Evolutionary conservation across 2,888 invertebrate genomes (phyloP), one percentile per base, ranked within the genome.

Genomic region (Heliconius ethilla): DNA sequence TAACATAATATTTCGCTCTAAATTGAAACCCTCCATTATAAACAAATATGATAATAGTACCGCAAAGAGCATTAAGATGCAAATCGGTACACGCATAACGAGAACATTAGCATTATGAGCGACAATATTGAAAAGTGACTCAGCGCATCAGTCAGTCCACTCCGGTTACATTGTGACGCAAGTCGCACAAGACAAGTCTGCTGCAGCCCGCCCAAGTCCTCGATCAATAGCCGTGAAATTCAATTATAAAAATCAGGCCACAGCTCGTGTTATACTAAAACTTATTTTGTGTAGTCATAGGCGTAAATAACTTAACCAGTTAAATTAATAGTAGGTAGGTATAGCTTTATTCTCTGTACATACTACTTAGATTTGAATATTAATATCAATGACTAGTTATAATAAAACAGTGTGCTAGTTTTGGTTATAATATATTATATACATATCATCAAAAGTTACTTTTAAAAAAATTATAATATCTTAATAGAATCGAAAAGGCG

Each of bases 51-150:
- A 81, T 81, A 80, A 83, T 80, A 80, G 86, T 88, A 88, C 89
- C 87, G 88, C 87, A 87, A 87, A 91, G 89, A 87, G 87, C 87
- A 92, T 92, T 94, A 92, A 89, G 85, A 93, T 94, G 93, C 92
- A 93, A 94, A 94, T 94, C 90, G 91, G 87, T 91, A 92, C 92
- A 91, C 89, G 92, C 90, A 90, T 91, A 91, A 89, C 91, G 86
- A 91, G 89, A 91, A 91, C 91, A 93, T 94, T 94, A 89, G 91
- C 94, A 94, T 94, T 89, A 88, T 87, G 88, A 91, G 88, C 92
- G 93, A 92, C 93, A 92, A 89, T 91, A 92, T 90, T 89, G 91
- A 89, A 88, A 85, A 87, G 88, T 93, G 94, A 94, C 88, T 93
- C 94, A 93, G 93, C 94, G 83, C 79, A 86, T 88, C 84, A 83